A percentile compares a stretch with the other conserved stretches of the same genome.
phyloP scores from a whole-genome alignment of 2,888 invertebrate species.

The Lathronympha strigana region DNA sequence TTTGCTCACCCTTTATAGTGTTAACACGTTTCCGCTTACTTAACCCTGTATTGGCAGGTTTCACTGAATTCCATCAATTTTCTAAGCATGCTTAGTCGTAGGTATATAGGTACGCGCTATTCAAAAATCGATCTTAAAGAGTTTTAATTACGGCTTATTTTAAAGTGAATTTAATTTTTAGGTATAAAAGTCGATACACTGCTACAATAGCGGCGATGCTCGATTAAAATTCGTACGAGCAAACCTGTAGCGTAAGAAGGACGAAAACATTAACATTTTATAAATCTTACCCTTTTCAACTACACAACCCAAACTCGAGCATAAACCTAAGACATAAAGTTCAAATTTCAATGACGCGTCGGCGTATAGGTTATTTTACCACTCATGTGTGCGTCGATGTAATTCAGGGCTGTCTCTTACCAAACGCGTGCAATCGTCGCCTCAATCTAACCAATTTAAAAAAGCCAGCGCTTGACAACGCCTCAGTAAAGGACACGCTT shows the following conservation, averaged over 20 bases:
- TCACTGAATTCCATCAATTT: conserved; percentile 3
- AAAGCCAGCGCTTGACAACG: not conserved
- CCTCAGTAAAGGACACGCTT: not conserved
- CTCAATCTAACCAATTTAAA: not conserved
- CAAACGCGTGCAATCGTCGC: not conserved
- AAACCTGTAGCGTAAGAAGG: conserved; percentile 56
- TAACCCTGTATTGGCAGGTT: conserved; percentile 3
- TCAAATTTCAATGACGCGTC: conserved; percentile 43
- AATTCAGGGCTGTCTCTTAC: conserved; percentile 8
- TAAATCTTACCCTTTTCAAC: conserved; percentile 57
- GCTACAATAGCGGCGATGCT: conserved; percentile 47
- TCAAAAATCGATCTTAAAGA: not conserved
- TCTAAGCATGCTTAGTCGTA: conserved; percentile 4
- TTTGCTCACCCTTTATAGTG: not conserved
- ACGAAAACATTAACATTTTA: conserved; percentile 55
- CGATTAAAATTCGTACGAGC: conserved; percentile 68
- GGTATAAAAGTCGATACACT: conserved; percentile 15
- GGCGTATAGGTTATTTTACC: conserved; percentile 68
- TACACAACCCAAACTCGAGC: conserved; percentile 45
- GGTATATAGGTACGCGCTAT: not conserved
- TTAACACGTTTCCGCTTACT: conserved; percentile 6
- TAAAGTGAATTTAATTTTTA: not conserved
- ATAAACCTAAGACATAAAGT: conserved; percentile 44
- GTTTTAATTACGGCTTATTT: not conserved
- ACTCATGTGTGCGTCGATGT: conserved; percentile 64